Base-by-base conservation (phyloP, 2,113 vertebrate species). In the Pollachius pollachius region DNA sequence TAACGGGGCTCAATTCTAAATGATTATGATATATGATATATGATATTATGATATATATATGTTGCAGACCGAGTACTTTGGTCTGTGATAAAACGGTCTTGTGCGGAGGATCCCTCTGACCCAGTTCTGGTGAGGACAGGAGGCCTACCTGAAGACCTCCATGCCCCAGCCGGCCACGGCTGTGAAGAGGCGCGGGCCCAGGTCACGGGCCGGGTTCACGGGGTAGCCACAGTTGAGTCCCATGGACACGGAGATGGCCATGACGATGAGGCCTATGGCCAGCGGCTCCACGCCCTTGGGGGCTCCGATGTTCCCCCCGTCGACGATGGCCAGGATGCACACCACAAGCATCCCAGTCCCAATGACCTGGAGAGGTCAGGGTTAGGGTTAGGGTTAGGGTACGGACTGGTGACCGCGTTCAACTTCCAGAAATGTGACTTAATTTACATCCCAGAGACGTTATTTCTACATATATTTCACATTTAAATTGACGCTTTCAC, bases 131-230 rank as follows among this genome's bases (percentile, higher is more conserved):
- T 23, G 23, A 23, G 23, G 23, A 23, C 23, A 23, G 23, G 23
- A 23, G 23, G 23, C 23, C 9, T 89, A 99, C 97, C 92, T 97
- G 89, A 99, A 99, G 54, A 99, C 96, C 75, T 95, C 95, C 76
- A 91, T 88, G 1, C 97, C 96, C 96, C 96, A 99, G 54, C 97
- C 97, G 1, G 95, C 96, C 16, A 94, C 0, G 0, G 94, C 94
- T 0, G 96, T 98, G 89, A 99, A 97, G 63, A 99, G 83, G 13
- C 97, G 90, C 4, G 97, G 96, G 16, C 95, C 93, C 58, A 99
- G 92, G 74, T 99, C 97, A 75, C 97, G 90, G 76, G 97, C 97
- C 0, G 97, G 97, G 81, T 99, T 99, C 89, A 99, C 93, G 59
- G 96, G 95, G 76, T 95, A 96, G 37, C 96, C 96, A 21, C 94